Evolutionary conservation across 2,888 invertebrate genomes (phyloP).

Genomic region (Sinopyrophorus schimmeli): DNA sequence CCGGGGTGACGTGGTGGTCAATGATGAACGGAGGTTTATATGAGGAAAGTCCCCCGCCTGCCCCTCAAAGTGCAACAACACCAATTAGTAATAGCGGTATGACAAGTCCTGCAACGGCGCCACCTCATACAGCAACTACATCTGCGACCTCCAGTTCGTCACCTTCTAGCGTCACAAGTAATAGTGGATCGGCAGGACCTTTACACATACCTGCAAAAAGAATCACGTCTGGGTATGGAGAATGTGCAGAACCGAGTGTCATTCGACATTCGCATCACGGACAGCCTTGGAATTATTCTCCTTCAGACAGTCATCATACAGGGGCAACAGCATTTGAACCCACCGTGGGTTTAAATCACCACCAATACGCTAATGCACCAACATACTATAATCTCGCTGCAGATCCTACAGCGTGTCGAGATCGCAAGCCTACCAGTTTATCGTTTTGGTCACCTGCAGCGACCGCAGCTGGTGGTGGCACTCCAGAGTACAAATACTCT

Average conservation of each 20-base stretch:
- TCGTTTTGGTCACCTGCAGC: constrained; percentile 72
- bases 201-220: constrained; percentile 90
- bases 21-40: constrained; percentile 83
- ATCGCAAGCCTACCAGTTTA: constrained; percentile 59
- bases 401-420: constrained; percentile 64
- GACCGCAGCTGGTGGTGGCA: constrained; percentile 60
- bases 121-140: constrained; percentile 65
- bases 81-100: constrained; percentile 61
- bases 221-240: constrained; percentile 59
- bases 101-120: constrained; percentile 56
- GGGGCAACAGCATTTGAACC: constrained; percentile 61
- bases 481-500: constrained; percentile 65
- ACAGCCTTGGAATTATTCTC: constrained; percentile 75
- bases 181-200: constrained; percentile 74
- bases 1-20: constrained; percentile 84
- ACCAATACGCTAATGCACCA: constrained; percentile 71
- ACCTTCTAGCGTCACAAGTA: constrained; percentile 64
- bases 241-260: constrained; percentile 67
- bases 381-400: constrained; percentile 77
- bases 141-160: constrained; percentile 68
- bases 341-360: constrained; percentile 63
- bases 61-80: constrained; percentile 57
- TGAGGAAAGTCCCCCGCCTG: constrained; percentile 69
- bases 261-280: constrained; percentile 72
- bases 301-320: constrained; percentile 61